These are phyloP conservation scores for Drosophila ananassae DNA, from an alignment of 1,140 invertebrate species.

Conservation along the genomic window DNA sequence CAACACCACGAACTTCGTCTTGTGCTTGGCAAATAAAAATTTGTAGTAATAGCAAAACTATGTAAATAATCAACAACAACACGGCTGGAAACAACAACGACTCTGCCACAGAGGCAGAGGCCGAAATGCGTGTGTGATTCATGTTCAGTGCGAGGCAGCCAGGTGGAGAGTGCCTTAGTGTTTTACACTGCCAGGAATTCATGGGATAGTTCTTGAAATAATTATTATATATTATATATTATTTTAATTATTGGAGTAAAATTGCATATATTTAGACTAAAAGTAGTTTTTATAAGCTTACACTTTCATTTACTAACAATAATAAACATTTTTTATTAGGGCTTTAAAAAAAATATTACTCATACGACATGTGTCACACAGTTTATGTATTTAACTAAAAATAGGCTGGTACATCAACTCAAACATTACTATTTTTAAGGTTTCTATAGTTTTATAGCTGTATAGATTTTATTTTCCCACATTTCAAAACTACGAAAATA, in stretches of 20 bases:
- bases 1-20: constrained; percentile 21
- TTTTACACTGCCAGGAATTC: neutral
- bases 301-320: too few species aligned
- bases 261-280: too few species aligned
- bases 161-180: constrained; percentile 56
- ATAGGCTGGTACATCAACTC: neutral
- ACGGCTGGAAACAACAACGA: constrained; percentile 6
- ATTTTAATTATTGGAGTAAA: too few species aligned
- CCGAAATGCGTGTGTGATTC: constrained; percentile 75
- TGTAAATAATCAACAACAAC: constrained; percentile 79
- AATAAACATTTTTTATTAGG: too few species aligned
- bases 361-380: neutral
- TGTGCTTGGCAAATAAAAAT: constrained; percentile 76
- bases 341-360: too few species aligned
- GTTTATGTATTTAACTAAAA: neutral
- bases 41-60: constrained; percentile 83
- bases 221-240: too few species aligned
- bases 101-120: constrained; percentile 17
- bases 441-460: too few species aligned
- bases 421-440: too few species aligned
- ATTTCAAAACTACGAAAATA: too few species aligned
- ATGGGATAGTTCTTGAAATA: neutral
- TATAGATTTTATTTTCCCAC: too few species aligned
- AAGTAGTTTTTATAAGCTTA: too few species aligned
- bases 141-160: constrained; percentile 59